These are phyloP conservation scores for Epizoanthus ramosus DNA, from an alignment of 92 coral and sea anemone genomes.

Conservation along the genomic window DNA sequence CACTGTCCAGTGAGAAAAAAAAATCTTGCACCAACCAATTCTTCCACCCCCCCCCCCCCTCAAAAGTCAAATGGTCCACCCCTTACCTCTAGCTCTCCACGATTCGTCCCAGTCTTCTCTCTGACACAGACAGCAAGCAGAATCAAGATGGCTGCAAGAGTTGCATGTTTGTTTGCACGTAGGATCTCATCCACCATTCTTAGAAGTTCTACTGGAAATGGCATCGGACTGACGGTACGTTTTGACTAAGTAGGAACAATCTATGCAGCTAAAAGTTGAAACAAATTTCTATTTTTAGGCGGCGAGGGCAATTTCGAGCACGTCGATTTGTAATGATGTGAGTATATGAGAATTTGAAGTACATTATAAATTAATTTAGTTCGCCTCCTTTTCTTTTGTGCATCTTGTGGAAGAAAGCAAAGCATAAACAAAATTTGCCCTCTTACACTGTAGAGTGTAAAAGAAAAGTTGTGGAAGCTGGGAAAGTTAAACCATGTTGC, in stretches of 20 bases:
- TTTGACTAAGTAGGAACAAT: not conserved
- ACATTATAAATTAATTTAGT: not conserved
- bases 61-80: too few relatives aligned
- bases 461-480: constrained; percentile 83
- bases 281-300: constrained; percentile 5
- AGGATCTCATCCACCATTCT: constrained; percentile 3
- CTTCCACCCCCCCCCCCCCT: too few relatives aligned
- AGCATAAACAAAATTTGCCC: not conserved
- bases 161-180: constrained; percentile 39
- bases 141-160: constrained; percentile 66
- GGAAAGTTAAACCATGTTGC: constrained; percentile 98
- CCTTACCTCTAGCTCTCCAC: too few relatives aligned
- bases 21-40: too few relatives aligned
- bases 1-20: too few relatives aligned
- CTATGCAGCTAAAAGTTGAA: not conserved
- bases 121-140: not conserved
- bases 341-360: too few relatives aligned
- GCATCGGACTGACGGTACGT: constrained; percentile 18
- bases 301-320: constrained; percentile 46
- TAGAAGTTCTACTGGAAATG: not conserved
- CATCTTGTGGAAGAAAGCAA: constrained; percentile 4
- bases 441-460: constrained; percentile 52
- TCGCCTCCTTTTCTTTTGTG: not conserved
- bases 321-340: constrained; percentile 8
- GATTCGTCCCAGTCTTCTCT: constrained; percentile 31